These are phyloP conservation scores for Lucilia sericata DNA, from an alignment of 1,140 invertebrate species.

Conservation along the genomic window DNA sequence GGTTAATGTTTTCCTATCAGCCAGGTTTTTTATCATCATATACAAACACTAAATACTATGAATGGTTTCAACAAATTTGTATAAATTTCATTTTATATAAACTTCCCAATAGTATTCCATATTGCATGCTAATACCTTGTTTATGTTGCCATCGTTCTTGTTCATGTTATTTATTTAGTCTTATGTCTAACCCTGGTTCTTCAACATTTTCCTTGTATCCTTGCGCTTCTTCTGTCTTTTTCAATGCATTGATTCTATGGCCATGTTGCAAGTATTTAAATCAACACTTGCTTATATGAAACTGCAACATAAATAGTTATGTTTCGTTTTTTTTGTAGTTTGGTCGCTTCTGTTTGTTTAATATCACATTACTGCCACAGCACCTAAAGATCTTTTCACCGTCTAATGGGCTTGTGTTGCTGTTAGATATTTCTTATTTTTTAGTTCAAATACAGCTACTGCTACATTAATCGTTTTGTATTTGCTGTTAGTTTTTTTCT, in stretches of 20 bases:
- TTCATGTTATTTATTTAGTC: background rate
- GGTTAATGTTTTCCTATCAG: too few relatives aligned
- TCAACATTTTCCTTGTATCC: background rate
- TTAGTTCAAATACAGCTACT: background rate
- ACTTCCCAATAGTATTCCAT: background rate
- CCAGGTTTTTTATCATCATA: background rate
- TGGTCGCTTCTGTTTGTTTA: background rate
- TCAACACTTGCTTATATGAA: background rate
- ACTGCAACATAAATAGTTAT: background rate
- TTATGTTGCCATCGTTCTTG: background rate
- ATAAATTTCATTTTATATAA: background rate
- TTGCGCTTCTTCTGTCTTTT: background rate
- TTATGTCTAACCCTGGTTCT: background rate
- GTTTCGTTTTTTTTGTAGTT: background rate
- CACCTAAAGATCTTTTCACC: background rate
- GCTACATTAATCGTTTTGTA: background rate
- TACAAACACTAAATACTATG: background rate
- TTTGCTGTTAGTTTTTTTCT: background rate
- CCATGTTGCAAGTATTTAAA: background rate
- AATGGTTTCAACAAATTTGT: constrained; percentile 1
- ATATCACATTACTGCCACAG: background rate
- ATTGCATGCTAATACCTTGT: background rate
- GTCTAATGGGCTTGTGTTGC: background rate
- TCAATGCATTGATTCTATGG: background rate
- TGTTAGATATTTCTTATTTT: background rate